Conservation (phyloP, 1,140 invertebrate species). For the Lepidotrigona ventralis region DNA sequence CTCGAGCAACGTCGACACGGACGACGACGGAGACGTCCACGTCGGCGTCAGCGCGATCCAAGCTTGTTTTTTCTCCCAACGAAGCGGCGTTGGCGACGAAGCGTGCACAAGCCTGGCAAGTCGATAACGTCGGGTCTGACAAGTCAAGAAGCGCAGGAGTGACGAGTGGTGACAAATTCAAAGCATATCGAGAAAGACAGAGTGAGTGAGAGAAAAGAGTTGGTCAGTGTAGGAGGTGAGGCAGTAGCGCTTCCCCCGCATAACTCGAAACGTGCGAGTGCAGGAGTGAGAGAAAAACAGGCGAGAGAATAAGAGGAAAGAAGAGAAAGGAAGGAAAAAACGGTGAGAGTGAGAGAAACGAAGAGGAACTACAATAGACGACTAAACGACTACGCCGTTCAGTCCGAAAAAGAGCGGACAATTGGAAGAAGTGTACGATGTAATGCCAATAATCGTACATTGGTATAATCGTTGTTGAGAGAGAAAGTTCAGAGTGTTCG, state of each 20-base stretch:
- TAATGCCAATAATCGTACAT: constrained; percentile 7
- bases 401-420: constrained; percentile 13
- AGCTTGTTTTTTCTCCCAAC: background rate
- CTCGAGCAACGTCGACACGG: constrained; percentile 46
- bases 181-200: constrained; percentile 38
- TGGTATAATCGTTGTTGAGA: background rate
- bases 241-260: constrained; percentile 50
- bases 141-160: constrained; percentile 37
- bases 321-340: constrained; percentile 26
- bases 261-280: constrained; percentile 33
- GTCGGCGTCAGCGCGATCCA: constrained; percentile 28
- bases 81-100: constrained; percentile 41
- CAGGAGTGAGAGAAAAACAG: constrained; percentile 41
- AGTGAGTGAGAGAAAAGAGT: constrained; percentile 35
- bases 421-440: constrained; percentile 20
- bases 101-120: constrained; percentile 46
- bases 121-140: constrained; percentile 45
- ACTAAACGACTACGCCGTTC: constrained; percentile 21
- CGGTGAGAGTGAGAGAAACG: constrained; percentile 34
- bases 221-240: constrained; percentile 31
- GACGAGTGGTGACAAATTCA: constrained; percentile 39
- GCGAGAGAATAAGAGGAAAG: constrained; percentile 15
- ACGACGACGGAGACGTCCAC: constrained; percentile 42
- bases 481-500: background rate
- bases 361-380: constrained; percentile 13